Evolutionary conservation across 2,888 invertebrate species (phyloP).

Genomic region (Leptinotarsa haldemani): DNA sequence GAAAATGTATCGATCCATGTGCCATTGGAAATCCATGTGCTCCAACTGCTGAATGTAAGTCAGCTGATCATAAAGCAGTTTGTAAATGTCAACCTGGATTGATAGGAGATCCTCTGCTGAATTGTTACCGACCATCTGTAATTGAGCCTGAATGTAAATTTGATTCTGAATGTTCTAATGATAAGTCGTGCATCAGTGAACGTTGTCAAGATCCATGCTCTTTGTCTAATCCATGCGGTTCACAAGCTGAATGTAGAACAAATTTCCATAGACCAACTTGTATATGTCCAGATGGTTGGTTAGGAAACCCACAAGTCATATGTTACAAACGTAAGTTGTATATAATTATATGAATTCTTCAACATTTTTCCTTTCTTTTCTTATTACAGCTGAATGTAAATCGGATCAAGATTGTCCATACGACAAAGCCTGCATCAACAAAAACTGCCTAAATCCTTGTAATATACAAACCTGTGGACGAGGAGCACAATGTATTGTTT

Average conservation of each 20-base stretch:
- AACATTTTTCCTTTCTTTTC: background rate
- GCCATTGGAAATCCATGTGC: conserved; percentile 78
- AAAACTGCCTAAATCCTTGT: conserved; percentile 86
- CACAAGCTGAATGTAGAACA: conserved; percentile 83
- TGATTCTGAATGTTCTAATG: conserved; percentile 81
- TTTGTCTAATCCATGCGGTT: conserved; percentile 82
- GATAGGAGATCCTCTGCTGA: conserved; percentile 84
- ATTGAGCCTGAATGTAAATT: conserved; percentile 76
- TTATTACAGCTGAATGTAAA: conserved; percentile 80
- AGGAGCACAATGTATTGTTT: conserved; percentile 80
- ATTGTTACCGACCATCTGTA: conserved; percentile 73
- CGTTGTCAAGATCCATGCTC: conserved; percentile 85
- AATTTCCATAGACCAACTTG: conserved; percentile 84
- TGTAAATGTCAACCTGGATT: conserved; percentile 82
- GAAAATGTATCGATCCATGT: conserved; percentile 84
- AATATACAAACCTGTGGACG: conserved; percentile 77
- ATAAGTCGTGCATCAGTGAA: conserved; percentile 83
- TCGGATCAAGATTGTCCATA: conserved; percentile 85
- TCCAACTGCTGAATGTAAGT: conserved; percentile 80
- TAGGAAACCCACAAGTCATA: conserved; percentile 86
- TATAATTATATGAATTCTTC: background rate
- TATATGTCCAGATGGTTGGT: conserved; percentile 85
- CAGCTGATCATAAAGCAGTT: conserved; percentile 79
- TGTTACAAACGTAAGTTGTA: conserved; percentile 85
- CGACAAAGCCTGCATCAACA: conserved; percentile 82